Conservation (phyloP, 2,113 vertebrate genomes). For the Pogona vitticeps region DNA sequence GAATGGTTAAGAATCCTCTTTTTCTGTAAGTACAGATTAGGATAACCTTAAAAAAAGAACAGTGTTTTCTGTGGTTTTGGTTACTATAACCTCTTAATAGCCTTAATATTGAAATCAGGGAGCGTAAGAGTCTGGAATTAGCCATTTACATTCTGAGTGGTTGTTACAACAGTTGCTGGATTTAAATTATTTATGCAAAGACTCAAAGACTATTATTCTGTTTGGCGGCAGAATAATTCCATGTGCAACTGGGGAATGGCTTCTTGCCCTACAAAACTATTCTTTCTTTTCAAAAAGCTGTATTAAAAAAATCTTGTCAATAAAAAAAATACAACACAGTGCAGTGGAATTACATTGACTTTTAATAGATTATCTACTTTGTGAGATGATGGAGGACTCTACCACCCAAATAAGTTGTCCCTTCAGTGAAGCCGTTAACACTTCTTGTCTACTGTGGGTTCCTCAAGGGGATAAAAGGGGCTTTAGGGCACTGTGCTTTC, state of each 20-base stretch:
- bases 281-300: not conserved
- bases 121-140: constrained; percentile 58
- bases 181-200: constrained; percentile 76
- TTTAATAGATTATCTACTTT: constrained; percentile 51
- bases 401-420: constrained; percentile 35
- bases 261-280: constrained; percentile 53
- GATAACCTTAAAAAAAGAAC: constrained; percentile 34
- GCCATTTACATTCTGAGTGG: constrained; percentile 68
- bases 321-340: constrained; percentile 32
- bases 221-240: constrained; percentile 45
- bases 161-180: constrained; percentile 55
- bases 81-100: constrained; percentile 44
- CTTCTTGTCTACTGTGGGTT: constrained; percentile 55
- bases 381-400: constrained; percentile 20
- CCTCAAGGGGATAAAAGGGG: constrained; percentile 50
- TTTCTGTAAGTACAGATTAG: constrained; percentile 53
- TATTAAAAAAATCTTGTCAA: constrained; percentile 44
- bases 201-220: constrained; percentile 48
- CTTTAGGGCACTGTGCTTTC: constrained; percentile 21
- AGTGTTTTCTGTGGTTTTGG: constrained; percentile 35
- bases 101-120: constrained; percentile 64
- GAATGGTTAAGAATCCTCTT: not conserved
- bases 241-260: constrained; percentile 42
- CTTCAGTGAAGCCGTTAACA: constrained; percentile 34
- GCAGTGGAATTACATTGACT: constrained; percentile 40